phyloP scores from a whole-genome alignment of 2,888 invertebrate species.

The Mystacides longicornis region DNA sequence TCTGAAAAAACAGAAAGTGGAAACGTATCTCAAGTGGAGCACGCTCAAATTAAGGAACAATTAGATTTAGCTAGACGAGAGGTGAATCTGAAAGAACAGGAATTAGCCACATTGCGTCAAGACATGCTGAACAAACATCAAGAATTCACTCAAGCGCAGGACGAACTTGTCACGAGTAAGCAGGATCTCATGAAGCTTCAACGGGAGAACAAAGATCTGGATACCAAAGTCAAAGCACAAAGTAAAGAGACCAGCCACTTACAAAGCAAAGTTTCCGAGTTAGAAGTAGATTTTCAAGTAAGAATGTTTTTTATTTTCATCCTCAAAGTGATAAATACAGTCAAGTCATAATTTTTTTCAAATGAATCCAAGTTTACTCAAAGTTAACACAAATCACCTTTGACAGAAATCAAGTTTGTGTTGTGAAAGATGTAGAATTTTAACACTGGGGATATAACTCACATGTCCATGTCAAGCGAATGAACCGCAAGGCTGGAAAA shows the following conservation, averaged over 20 bases:
- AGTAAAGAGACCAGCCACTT: slow-evolving; percentile 57
- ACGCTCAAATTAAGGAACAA: slow-evolving; percentile 46
- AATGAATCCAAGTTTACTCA: too few relatives aligned
- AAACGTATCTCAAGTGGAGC: slow-evolving; percentile 44
- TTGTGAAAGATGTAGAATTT: too few relatives aligned
- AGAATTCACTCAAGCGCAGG: slow-evolving; percentile 38
- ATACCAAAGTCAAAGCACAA: slow-evolving; percentile 52
- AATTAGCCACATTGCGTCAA: slow-evolving; percentile 34
- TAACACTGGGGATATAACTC: too few relatives aligned
- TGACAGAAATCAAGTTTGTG: too few relatives aligned
- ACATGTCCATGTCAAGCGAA: too few relatives aligned
- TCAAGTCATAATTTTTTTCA: too few relatives aligned
- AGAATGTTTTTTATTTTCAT: too few relatives aligned
- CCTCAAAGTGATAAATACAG: too few relatives aligned
- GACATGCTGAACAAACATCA: slow-evolving; percentile 42
- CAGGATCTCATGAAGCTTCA: slow-evolving; percentile 40
- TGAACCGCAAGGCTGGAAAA: too few relatives aligned
- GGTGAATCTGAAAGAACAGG: slow-evolving; percentile 38
- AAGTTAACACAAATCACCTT: too few relatives aligned
- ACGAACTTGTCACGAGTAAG: slow-evolving; percentile 42
- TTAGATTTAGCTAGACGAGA: slow-evolving; percentile 36
- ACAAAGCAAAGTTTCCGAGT: slow-evolving; percentile 55
- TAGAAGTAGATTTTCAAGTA: slow-evolving; percentile 54
- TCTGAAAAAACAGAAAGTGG: slow-evolving; percentile 38
- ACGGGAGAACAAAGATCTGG: slow-evolving; percentile 55